Evolutionary conservation across 2,113 vertebrate genomes (phyloP).

Genomic region (Perca schrenkii): DNA sequence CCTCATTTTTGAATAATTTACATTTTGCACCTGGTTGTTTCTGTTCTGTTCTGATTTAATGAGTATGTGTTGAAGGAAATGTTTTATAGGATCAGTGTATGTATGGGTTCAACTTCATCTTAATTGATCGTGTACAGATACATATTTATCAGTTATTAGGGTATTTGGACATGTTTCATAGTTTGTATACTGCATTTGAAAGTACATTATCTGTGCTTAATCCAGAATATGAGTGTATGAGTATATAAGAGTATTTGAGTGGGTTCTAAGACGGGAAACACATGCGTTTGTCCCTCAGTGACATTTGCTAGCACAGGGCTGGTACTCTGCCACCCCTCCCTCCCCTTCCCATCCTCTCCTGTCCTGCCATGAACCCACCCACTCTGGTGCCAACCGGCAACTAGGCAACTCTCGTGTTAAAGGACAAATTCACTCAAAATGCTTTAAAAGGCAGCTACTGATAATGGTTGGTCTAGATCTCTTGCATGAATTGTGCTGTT

Average conservation of each 20-base stretch:
- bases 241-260: not conserved
- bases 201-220: not conserved
- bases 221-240: not conserved
- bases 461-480: not conserved
- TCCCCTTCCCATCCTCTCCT: conserved; percentile 13
- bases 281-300: conserved; percentile 40
- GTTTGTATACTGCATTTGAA: not conserved
- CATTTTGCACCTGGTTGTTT: conserved; percentile 3
- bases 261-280: conserved; percentile 24
- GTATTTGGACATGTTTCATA: not conserved
- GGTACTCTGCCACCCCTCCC: conserved; percentile 30
- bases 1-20: not conserved
- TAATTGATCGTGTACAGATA: not conserved
- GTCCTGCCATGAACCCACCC: conserved; percentile 57
- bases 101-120: not conserved
- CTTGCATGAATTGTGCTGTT: not conserved
- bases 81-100: not conserved
- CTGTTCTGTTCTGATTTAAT: not conserved
- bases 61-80: not conserved
- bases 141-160: not conserved
- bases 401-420: not conserved
- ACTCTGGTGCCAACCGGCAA: not conserved
- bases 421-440: conserved; percentile 9
- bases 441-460: not conserved
- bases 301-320: conserved; percentile 39